phyloP scores from a whole-genome alignment of 2,113 vertebrate genomes.

The Eidolon helvum region DNA sequence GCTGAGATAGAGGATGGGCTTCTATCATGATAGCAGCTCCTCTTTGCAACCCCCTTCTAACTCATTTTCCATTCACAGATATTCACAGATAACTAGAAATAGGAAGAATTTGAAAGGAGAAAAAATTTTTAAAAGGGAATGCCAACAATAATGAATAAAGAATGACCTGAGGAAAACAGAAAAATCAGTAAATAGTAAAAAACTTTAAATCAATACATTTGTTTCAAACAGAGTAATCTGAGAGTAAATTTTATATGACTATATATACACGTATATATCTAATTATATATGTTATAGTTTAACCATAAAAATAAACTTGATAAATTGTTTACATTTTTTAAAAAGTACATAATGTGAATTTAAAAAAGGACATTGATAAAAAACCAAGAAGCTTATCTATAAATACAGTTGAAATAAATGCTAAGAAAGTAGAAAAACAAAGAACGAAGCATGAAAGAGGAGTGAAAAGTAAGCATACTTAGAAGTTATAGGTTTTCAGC shows the following conservation, averaged over 20 bases:
- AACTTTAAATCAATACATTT: background rate
- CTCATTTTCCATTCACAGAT: background rate
- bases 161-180: background rate
- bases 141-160: background rate
- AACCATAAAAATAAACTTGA: background rate
- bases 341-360: background rate
- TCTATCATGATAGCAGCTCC: background rate
- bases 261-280: background rate
- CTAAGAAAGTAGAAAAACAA: background rate
- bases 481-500: background rate
- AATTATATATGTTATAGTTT: background rate
- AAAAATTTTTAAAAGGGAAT: background rate
- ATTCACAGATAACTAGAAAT: background rate
- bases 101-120: background rate
- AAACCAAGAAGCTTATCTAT: background rate
- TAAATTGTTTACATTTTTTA: background rate
- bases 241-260: background rate
- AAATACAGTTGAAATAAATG: background rate
- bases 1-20: background rate
- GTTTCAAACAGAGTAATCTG: background rate
- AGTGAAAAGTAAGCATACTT: background rate
- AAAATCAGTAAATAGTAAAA: background rate
- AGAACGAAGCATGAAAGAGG: background rate
- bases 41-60: background rate
- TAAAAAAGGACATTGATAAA: background rate